These are phyloP conservation scores for Plotosus lineatus DNA, from an alignment of 2,113 vertebrate species.

Conservation along the genomic window DNA sequence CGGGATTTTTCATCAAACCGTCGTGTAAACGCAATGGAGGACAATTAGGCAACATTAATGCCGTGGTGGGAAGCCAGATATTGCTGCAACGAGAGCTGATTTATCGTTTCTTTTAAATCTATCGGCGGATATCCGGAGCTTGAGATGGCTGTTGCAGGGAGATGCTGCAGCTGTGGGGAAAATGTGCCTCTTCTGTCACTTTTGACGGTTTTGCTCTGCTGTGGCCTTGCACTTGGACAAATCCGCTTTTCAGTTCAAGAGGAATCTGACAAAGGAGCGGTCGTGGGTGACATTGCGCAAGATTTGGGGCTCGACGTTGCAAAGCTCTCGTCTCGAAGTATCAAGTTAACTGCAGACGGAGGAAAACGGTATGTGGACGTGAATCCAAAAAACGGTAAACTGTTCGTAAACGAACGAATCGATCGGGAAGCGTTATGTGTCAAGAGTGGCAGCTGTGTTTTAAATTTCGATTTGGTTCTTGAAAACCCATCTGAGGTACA, in stretches of 20 bases:
- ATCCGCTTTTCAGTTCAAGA: constrained; percentile 86
- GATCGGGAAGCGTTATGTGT: constrained; percentile 76
- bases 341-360: constrained; percentile 74
- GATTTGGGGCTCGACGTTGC: constrained; percentile 88
- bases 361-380: constrained; percentile 74
- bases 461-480: constrained; percentile 72
- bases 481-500: constrained; percentile 74
- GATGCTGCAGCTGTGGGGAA: constrained; percentile 68
- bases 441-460: constrained; percentile 62
- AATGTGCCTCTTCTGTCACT: constrained; percentile 75
- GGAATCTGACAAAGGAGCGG: constrained; percentile 84
- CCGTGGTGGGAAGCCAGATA: constrained; percentile 71
- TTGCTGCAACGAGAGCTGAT: constrained; percentile 73
- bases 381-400: constrained; percentile 72
- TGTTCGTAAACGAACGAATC: constrained; percentile 74
- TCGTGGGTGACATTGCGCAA: constrained; percentile 86
- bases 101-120: constrained; percentile 77
- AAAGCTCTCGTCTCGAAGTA: constrained; percentile 78
- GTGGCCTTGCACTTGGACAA: constrained; percentile 79
- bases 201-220: constrained; percentile 70
- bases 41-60: constrained; percentile 73
- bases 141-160: constrained; percentile 76
- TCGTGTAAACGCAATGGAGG: constrained; percentile 61
- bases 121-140: constrained; percentile 73
- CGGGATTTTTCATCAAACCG: constrained; percentile 62